Conservation (phyloP, 1,140 invertebrate genomes). For the Trichogramma pretiosum region DNA sequence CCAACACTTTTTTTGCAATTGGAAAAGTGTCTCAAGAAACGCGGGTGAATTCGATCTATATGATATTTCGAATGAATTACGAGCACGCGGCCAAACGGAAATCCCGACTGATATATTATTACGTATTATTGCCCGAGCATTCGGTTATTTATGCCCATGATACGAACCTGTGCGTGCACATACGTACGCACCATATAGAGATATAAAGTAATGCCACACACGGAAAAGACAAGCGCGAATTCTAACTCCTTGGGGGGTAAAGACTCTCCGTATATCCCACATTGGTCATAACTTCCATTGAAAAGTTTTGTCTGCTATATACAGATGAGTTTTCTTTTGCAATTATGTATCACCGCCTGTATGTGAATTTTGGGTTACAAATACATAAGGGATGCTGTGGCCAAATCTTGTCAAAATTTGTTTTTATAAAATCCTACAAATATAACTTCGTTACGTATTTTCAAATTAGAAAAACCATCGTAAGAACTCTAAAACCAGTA, state of each 20-base stretch:
- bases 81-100: constrained; percentile 45
- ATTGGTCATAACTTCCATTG: constrained; percentile 45
- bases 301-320: constrained; percentile 23
- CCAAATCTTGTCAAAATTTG: no score
- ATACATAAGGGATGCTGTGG: no score
- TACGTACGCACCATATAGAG: no score
- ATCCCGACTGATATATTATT: constrained; percentile 50
- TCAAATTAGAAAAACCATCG: no score
- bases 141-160: constrained; percentile 49
- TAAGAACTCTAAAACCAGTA: no score
- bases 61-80: constrained; percentile 49
- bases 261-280: constrained; percentile 31
- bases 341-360: background rate
- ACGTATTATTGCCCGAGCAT: constrained; percentile 44
- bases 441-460: no score
- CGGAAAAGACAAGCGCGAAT: constrained; percentile 12
- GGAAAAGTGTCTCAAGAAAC: constrained; percentile 3
- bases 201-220: constrained; percentile 30
- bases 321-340: no score
- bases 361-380: background rate
- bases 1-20: constrained; percentile 12
- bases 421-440: no score
- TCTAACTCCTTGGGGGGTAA: constrained; percentile 28
- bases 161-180: no score
- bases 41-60: no score